Evolutionary conservation across 2,797 vertebrate genomes (phyloP).

Genomic region (Falco cherrug): DNA sequence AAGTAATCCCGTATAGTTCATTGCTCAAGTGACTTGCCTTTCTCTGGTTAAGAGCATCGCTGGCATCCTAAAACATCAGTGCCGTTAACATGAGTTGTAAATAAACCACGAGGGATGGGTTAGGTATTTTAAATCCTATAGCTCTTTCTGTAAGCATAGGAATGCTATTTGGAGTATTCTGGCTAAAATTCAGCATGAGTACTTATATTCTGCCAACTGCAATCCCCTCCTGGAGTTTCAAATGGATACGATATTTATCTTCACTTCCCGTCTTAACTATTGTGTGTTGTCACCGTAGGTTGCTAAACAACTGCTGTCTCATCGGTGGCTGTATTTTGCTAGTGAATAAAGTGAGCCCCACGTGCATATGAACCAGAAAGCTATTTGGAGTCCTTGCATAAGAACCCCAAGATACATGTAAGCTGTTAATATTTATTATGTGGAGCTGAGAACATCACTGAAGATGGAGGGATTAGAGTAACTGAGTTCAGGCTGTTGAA

Average conservation of each 20-base stretch:
- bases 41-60: neutral
- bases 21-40: neutral
- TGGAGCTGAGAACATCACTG: constrained; percentile 53
- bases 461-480: constrained; percentile 59
- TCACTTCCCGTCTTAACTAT: constrained; percentile 10
- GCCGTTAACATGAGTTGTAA: neutral
- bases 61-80: neutral
- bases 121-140: constrained; percentile 34
- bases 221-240: constrained; percentile 55
- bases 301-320: constrained; percentile 66
- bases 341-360: neutral
- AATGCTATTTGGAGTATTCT: constrained; percentile 13
- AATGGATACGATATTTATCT: constrained; percentile 51
- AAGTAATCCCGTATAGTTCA: neutral
- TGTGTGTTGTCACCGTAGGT: constrained; percentile 49
- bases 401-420: constrained; percentile 60
- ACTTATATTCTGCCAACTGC: constrained; percentile 38
- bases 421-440: constrained; percentile 67
- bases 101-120: neutral
- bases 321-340: constrained; percentile 6
- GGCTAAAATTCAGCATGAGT: constrained; percentile 36
- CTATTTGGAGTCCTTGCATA: constrained; percentile 50
- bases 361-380: constrained; percentile 21
- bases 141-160: constrained; percentile 20
- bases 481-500: constrained; percentile 40